Base-by-base conservation (phyloP, 53 echinoderm and acorn worm genomes). In the Patiria pectinifera region DNA sequence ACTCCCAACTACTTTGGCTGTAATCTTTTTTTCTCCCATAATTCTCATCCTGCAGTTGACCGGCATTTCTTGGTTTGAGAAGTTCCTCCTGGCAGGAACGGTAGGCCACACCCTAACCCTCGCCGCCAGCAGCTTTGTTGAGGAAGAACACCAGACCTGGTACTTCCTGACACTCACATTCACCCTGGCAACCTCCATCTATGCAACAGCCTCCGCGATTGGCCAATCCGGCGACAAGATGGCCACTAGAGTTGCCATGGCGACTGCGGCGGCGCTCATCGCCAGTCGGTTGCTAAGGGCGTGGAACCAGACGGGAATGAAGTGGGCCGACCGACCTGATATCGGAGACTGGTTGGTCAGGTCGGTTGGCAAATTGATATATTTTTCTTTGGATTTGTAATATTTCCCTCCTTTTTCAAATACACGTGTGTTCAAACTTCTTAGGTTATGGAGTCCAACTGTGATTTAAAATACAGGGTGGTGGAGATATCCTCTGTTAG, bases 91-190 rank as follows among this genome's bases (percentile, higher is more conserved):
- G 44, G 49, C 82, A 2, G 96, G 96, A 23, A 96, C 95, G 11
- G 16, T 95, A 2, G 76, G 85, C 61, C 99, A 99, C 87, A 94
- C 97, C 45, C 71, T 93, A 25, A 97, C 93, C 80, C 96, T 99
- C 47, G 83, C 95, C 13, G 91, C 99, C 69, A 99, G 99, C 83
- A 99, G 99, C 91, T 99, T 99, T 90, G 95, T 97, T n/a, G 99
- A 99, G 63, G 99, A 99, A 58, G 99, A 99, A 77, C 99, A 99
- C 83, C 99, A 99, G 83, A 99, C 99, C 0, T 99, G 99, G 99
- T 99, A 99, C 89, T 97, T 99, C 89, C 87, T 94, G 16, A 94
- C 97, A 47, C 92, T 89, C 35, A 99, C 96, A 15, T 86, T 99
- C 35, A 63, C 22, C 19, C 62, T 94, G 59, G 91, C 71, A 18